These are phyloP conservation scores for Syrrhaptes paradoxus DNA, from an alignment of 2,113 vertebrate species.

Conservation along the genomic window DNA sequence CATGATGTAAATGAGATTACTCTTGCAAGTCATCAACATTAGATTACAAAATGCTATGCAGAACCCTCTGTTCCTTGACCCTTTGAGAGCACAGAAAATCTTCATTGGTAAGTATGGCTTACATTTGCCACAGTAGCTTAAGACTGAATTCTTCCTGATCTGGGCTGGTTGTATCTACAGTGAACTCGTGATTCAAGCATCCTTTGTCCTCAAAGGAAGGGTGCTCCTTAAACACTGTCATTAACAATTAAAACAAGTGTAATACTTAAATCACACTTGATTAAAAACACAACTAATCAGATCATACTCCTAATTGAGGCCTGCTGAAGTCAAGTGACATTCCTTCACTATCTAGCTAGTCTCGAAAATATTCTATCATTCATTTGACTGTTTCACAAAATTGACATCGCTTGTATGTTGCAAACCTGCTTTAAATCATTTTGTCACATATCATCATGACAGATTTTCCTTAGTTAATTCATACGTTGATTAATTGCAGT, in stretches of 20 bases:
- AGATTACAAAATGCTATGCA: neutral
- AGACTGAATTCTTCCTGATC: neutral
- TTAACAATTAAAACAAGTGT: neutral
- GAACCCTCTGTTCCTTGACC: neutral
- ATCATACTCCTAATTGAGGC: neutral
- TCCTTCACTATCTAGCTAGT: neutral
- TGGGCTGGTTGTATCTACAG: neutral
- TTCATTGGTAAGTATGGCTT: neutral
- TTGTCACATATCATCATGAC: neutral
- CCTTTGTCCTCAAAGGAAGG: neutral
- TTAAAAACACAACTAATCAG: conserved; percentile 2
- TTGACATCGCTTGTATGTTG: neutral
- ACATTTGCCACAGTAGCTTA: neutral
- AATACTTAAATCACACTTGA: neutral
- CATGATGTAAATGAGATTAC: neutral
- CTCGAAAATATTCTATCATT: neutral
- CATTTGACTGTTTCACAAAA: neutral
- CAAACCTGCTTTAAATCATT: neutral
- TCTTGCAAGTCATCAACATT: neutral
- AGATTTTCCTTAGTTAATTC: neutral
- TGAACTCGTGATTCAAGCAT: neutral
- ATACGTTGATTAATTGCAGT: neutral
- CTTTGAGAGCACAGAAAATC: neutral
- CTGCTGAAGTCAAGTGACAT: neutral
- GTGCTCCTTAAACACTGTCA: neutral